Conservation (phyloP, 2,797 vertebrate genomes). For the Notolabrus celidotus region DNA sequence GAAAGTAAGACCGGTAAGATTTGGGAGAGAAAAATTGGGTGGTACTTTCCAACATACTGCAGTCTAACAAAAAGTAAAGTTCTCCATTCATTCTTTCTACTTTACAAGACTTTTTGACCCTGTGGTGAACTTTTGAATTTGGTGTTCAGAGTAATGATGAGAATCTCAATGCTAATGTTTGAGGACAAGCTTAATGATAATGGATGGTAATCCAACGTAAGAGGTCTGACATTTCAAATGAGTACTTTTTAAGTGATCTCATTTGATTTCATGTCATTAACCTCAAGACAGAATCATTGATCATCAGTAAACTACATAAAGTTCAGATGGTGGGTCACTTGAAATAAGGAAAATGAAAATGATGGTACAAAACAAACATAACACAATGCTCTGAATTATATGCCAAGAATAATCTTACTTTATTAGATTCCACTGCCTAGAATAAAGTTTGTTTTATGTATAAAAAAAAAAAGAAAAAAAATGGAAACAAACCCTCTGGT, state of each 20-base stretch:
- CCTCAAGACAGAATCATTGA: neutral
- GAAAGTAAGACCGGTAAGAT: slow-evolving; percentile 4
- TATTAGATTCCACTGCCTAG: no score
- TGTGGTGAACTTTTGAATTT: slow-evolving; percentile 14
- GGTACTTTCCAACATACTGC: neutral
- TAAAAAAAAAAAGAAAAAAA: no score
- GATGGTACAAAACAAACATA: no score
- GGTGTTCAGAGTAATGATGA: slow-evolving; percentile 17
- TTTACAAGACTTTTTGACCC: slow-evolving; percentile 14
- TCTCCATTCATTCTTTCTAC: neutral
- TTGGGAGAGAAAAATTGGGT: slow-evolving; percentile 12
- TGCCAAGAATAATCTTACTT: no score
- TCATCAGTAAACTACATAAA: no score
- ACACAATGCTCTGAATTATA: no score
- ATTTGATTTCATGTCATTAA: neutral
- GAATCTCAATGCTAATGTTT: slow-evolving; percentile 19
- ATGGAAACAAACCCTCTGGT: no score
- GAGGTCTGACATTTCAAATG: slow-evolving; percentile 8
- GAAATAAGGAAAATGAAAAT: no score
- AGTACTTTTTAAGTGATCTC: neutral
- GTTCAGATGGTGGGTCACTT: no score
- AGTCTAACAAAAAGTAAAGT: neutral
- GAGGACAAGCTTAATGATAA: neutral
- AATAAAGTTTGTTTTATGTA: no score
- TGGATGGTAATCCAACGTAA: slow-evolving; percentile 10